A percentile compares a stretch with the other conserved stretches of the same genome.
phyloP scores from a whole-genome alignment of 2,888 invertebrate species.

The Ptycholaimellus sp. region DNA sequence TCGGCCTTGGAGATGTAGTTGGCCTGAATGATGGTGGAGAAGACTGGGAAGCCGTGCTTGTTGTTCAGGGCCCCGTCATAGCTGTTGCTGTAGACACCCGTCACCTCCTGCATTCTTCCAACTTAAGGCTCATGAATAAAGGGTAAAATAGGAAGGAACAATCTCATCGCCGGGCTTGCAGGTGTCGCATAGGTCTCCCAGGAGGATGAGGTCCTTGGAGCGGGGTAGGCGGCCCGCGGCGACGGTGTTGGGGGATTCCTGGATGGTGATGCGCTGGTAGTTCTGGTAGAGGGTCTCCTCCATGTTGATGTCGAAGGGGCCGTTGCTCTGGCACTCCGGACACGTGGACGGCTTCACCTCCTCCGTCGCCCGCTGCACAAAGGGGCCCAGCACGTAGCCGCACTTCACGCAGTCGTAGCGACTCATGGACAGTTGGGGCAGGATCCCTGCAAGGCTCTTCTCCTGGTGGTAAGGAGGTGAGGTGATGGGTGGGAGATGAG shows the following conservation, averaged over 20 bases:
- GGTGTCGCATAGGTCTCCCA: conserved; percentile 79
- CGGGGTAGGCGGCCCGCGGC: conserved; percentile 89
- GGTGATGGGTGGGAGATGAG: no score
- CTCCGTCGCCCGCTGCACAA: conserved; percentile 58
- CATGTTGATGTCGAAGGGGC: conserved; percentile 93
- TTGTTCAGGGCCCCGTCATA: conserved; percentile 91
- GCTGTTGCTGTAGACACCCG: conserved; percentile 80
- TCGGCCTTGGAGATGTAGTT: conserved; percentile 70
- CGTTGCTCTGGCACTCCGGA: conserved; percentile 84
- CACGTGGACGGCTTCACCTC: conserved; percentile 89
- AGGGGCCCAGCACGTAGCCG: conserved; percentile 78
- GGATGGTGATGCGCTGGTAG: conserved; percentile 86
- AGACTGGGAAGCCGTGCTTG: conserved; percentile 76
- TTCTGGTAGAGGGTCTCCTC: conserved; percentile 91
- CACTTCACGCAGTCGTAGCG: conserved; percentile 94
- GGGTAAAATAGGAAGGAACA: conserved; percentile 29
- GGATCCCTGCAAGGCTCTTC: conserved; percentile 36
- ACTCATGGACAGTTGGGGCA: conserved; percentile 79
- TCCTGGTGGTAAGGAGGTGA: no score
- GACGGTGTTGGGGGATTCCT: conserved; percentile 90
- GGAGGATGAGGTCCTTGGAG: conserved; percentile 77
- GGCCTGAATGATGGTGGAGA: conserved; percentile 83
- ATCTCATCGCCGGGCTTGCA: conserved; percentile 98
- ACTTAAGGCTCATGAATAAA: background rate
- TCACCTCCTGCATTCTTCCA: conserved; percentile 30